Evolutionary conservation across 2,113 vertebrate species (phyloP), one percentile per base, ranked within the genome.

Genomic region (Xenopus borealis): DNA sequence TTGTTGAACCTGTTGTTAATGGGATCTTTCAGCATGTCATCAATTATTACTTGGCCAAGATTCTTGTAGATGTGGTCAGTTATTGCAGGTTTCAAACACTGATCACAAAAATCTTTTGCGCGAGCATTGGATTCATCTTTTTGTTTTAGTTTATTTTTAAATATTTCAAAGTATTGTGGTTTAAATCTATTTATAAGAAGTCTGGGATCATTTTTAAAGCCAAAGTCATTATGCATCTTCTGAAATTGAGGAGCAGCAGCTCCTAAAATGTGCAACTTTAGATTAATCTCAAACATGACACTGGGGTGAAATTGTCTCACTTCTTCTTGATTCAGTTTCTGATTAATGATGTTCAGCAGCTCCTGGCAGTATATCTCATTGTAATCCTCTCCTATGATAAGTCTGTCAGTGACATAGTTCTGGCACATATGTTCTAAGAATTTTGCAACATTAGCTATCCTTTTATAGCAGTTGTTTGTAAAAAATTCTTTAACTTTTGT

Each of bases 341-440:
- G 83, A 65, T 89, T 89, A 55, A 90, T 65, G 27, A 77, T 88
- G 65, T 79, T 66, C 18, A 93, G 76, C 53, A 91, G 13, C 50
- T 87, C 84, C 12, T 55, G 5, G 10, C 74, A 71, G 33, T 81
- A 75, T 2, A 44, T 72, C 7, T 66, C 70, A 62, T 86, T 83
- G 67, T 91, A 92, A 69, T 85, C 84, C 44, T 80, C 81, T 10
- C 78, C 55, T 44, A 76, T 75, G 1, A 40, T 69, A 33, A 53
- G 67, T 80, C 86, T 91, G 3, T 85, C 78, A 59, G 23, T 67
- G 5, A 87, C 77, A 79, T 83, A 88, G 12, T 74, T 72, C 2
- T 82, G 65, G 70, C 83, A 90, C 10, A 79, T 66, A 2, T 86
- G 78, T 23, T 85, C 81, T 50, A 89, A 64, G 33, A 78, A 73